These are phyloP conservation scores for Rhagonycha lutea DNA, from an alignment of 2,888 invertebrate species.

Conservation along the genomic window DNA sequence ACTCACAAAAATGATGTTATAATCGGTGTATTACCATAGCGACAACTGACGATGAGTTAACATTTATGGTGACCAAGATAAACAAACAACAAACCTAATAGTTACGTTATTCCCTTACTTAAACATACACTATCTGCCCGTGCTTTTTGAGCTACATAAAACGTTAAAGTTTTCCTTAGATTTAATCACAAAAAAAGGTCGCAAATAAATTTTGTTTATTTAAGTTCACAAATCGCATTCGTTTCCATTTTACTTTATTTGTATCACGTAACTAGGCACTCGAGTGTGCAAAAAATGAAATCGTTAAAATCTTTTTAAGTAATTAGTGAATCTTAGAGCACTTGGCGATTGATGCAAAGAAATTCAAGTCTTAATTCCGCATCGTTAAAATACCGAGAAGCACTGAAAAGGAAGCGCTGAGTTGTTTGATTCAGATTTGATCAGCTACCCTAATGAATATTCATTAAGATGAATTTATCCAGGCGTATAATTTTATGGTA, in stretches of 20 bases:
- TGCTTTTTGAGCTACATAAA: too few relatives aligned
- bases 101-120: too few relatives aligned
- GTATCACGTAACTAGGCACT: neutral
- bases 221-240: neutral
- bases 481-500: slow-evolving; percentile 31
- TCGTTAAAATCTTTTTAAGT: neutral
- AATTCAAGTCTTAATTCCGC: slow-evolving; percentile 7
- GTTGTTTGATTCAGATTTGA: slow-evolving; percentile 44
- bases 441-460: slow-evolving; percentile 44
- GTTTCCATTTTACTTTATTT: neutral
- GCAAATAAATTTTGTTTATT: neutral
- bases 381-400: slow-evolving; percentile 33
- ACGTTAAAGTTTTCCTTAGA: too few relatives aligned
- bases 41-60: too few relatives aligned
- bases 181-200: too few relatives aligned
- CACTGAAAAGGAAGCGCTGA: slow-evolving; percentile 38
- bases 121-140: too few relatives aligned
- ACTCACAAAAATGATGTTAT: too few relatives aligned
- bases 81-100: too few relatives aligned
- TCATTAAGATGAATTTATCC: slow-evolving; percentile 35
- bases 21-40: too few relatives aligned
- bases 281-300: neutral
- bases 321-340: neutral
- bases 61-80: too few relatives aligned
- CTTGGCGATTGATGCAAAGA: neutral